Percentiles rank a stretch among this genome's conserved stretches.
phyloP scores from a whole-genome alignment of 1,140 invertebrate genomes.

The Drosophila subpulchrella region DNA sequence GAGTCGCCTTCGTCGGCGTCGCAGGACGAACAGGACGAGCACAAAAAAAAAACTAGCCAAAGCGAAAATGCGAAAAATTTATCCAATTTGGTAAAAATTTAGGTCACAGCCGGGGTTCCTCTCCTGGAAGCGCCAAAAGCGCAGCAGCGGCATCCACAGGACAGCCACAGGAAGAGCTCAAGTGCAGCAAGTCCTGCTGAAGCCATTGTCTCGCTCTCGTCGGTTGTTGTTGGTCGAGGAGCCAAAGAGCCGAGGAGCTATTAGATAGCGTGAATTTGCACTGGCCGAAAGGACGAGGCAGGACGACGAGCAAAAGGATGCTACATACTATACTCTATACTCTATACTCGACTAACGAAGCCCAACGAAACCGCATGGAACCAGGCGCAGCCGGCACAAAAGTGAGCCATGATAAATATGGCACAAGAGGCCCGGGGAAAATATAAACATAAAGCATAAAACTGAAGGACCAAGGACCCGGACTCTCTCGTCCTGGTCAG shows the following conservation, averaged over 20 bases:
- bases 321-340: neutral
- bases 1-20: slow-evolving; percentile 37
- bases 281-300: slow-evolving; percentile 15
- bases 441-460: slow-evolving; percentile 64
- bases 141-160: slow-evolving; percentile 62
- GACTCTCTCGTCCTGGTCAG: slow-evolving; percentile 12
- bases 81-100: slow-evolving; percentile 84
- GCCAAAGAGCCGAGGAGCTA: slow-evolving; percentile 27
- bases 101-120: slow-evolving; percentile 73
- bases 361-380: slow-evolving; percentile 21
- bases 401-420: slow-evolving; percentile 72
- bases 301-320: slow-evolving; percentile 13
- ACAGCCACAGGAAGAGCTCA: slow-evolving; percentile 75
- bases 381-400: slow-evolving; percentile 52
- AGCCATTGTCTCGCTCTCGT: slow-evolving; percentile 69
- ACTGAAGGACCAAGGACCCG: slow-evolving; percentile 25
- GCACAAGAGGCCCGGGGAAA: slow-evolving; percentile 26
- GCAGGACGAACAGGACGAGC: slow-evolving; percentile 14
- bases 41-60: slow-evolving; percentile 31
- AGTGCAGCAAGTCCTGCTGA: slow-evolving; percentile 69
- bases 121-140: slow-evolving; percentile 68
- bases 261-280: slow-evolving; percentile 60
- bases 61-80: slow-evolving; percentile 84
- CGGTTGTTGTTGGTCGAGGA: slow-evolving; percentile 29
- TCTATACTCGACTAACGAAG: slow-evolving; percentile 5